Evolutionary conservation across 2,113 vertebrate species (phyloP).

Genomic region (Chunga burmeisteri): DNA sequence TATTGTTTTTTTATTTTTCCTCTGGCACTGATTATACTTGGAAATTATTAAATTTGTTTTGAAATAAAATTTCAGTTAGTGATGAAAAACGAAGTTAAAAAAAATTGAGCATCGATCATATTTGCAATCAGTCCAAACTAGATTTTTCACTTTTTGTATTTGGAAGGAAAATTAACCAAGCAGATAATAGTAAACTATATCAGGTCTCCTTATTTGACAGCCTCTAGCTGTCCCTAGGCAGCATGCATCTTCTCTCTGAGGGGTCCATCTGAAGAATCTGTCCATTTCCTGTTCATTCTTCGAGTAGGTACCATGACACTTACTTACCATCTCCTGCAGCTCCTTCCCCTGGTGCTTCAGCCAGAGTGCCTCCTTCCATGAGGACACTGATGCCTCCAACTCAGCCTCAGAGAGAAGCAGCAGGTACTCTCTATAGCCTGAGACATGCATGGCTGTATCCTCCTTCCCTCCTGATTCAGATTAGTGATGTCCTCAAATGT

Average conservation of each 20-base stretch:
- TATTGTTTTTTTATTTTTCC: neutral
- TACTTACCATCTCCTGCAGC: neutral
- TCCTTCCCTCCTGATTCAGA: neutral
- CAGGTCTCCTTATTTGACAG: neutral
- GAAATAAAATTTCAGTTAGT: neutral
- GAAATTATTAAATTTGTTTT: neutral
- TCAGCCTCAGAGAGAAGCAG: neutral
- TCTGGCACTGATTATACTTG: neutral
- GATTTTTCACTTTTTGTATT: neutral
- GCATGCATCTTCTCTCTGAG: neutral
- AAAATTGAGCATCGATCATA: neutral
- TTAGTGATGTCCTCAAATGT: neutral
- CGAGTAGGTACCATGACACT: neutral
- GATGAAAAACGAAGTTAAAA: neutral
- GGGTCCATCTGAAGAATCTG: neutral
- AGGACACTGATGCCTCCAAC: neutral
- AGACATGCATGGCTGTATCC: too few species aligned
- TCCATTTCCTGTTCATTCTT: neutral
- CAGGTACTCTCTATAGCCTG: neutral
- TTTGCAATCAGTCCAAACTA: neutral
- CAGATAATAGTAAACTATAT: neutral
- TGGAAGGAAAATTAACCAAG: neutral
- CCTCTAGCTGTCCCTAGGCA: neutral
- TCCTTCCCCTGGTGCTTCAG: neutral
- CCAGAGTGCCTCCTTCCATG: neutral